A percentile compares a stretch with the other conserved stretches of the same genome.
These are phyloP conservation scores for Steinernema khuongi DNA, from an alignment of 1,140 invertebrate species.

Conservation along the genomic window DNA sequence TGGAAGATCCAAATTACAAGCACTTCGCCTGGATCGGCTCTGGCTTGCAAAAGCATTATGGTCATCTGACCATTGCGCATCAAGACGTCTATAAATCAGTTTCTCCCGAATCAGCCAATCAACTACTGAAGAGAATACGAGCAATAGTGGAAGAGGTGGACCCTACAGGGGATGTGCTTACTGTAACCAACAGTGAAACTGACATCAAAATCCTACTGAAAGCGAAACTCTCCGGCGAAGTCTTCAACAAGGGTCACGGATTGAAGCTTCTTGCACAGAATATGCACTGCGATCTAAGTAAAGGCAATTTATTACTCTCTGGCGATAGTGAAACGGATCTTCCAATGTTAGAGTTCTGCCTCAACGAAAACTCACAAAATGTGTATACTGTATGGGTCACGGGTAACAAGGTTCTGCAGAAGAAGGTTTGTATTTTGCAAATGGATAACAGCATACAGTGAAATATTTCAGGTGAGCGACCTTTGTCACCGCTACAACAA, in stretches of 20 bases:
- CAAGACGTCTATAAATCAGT: constrained; percentile 51
- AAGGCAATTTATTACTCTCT: constrained; percentile 40
- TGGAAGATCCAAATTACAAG: constrained; percentile 53
- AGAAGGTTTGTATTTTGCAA: constrained; percentile 25
- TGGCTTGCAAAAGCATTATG: constrained; percentile 57
- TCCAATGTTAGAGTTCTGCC: constrained; percentile 40
- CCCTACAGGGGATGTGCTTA: constrained; percentile 33
- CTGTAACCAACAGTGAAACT: constrained; percentile 50
- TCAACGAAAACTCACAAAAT: constrained; percentile 26
- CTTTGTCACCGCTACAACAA: constrained; percentile 33
- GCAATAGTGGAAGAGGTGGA: constrained; percentile 52
- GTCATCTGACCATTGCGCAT: constrained; percentile 55
- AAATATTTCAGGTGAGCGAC: constrained; percentile 27
- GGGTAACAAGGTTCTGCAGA: constrained; percentile 25
- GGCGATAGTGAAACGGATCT: constrained; percentile 40
- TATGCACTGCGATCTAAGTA: constrained; percentile 47
- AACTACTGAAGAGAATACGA: constrained; percentile 40
- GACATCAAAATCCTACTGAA: constrained; percentile 57
- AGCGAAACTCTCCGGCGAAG: constrained; percentile 40
- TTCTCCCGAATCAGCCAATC: constrained; percentile 18
- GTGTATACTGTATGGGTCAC: constrained; percentile 44
- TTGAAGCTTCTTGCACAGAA: constrained; percentile 50
- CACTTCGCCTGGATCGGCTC: constrained; percentile 57
- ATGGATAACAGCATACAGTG: background rate
- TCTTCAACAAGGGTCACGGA: constrained; percentile 58